Conservation (phyloP, 2,113 vertebrate species). For the Ardeotis arabs region DNA sequence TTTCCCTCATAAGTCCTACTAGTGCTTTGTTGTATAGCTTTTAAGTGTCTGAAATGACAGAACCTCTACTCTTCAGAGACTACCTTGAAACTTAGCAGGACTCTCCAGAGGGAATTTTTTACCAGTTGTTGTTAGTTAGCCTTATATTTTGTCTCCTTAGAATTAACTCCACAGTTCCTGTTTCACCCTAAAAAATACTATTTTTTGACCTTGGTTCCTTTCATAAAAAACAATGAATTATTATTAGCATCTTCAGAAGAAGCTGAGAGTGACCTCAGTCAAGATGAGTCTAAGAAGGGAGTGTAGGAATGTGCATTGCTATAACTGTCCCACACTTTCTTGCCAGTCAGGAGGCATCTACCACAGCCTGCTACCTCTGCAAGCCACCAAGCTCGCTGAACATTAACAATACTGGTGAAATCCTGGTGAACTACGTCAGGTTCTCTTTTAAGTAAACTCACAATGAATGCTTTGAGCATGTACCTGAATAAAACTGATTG, state of each 20-base stretch:
- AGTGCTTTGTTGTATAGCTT: not conserved
- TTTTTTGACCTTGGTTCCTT: not conserved
- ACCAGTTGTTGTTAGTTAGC: not conserved
- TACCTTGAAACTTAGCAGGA: not conserved
- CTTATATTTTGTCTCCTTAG: not conserved
- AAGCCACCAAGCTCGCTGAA: not conserved
- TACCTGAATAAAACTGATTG: not conserved
- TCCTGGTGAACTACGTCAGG: rapidly evolving
- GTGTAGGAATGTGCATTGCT: not conserved
- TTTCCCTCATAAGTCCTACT: not conserved
- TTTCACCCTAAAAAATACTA: not conserved
- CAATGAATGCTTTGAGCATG: rapidly evolving
- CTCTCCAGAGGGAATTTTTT: not conserved
- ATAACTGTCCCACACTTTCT: not conserved
- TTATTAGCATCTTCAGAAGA: not conserved
- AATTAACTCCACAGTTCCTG: not conserved
- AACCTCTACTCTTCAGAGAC: not conserved
- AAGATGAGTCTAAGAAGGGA: not conserved
- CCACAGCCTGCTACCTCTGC: not conserved
- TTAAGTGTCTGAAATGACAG: not conserved
- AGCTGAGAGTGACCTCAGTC: not conserved
- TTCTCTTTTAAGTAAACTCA: not conserved
- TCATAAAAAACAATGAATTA: not conserved
- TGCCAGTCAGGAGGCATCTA: not conserved
- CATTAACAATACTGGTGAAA: not conserved